These are phyloP conservation scores for Columbina picui DNA, from an alignment of 2,113 vertebrate genomes.

Conservation along the genomic window DNA sequence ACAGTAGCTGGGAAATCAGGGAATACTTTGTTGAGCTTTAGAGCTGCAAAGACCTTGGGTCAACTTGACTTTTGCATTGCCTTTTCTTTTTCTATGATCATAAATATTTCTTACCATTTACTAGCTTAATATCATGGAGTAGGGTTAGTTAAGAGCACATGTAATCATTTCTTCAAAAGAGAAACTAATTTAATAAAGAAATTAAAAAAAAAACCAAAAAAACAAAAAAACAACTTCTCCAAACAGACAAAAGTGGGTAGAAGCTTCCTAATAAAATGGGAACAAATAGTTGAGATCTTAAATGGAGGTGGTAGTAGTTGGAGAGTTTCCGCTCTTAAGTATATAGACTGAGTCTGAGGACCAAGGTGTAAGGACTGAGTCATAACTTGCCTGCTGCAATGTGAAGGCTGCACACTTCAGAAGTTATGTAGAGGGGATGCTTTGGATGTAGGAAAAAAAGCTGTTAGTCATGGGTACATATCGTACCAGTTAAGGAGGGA, in stretches of 20 bases:
- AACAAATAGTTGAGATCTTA: neutral
- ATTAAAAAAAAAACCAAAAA: rapidly evolving
- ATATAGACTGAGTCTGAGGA: neutral
- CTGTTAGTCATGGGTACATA: rapidly evolving
- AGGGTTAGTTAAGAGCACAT: neutral
- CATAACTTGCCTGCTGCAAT: neutral
- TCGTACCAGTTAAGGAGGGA: neutral
- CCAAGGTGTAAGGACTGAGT: neutral
- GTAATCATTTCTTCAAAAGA: neutral
- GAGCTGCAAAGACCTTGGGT: neutral
- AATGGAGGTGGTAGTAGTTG: neutral
- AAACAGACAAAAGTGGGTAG: neutral
- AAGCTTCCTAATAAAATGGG: neutral
- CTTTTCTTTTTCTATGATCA: neutral
- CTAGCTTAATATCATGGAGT: neutral
- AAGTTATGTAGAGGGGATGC: rapidly evolving
- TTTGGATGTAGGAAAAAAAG: neutral
- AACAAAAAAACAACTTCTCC: too few relatives aligned
- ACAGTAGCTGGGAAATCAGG: neutral
- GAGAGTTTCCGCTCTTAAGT: neutral
- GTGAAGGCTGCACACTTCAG: neutral
- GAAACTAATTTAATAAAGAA: neutral
- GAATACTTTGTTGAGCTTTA: neutral
- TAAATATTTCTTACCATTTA: neutral
- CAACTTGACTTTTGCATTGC: neutral